Evolutionary conservation across 2,888 invertebrate genomes (phyloP), one percentile per base, ranked within the genome.

Genomic region (Nemoura dubitans): DNA sequence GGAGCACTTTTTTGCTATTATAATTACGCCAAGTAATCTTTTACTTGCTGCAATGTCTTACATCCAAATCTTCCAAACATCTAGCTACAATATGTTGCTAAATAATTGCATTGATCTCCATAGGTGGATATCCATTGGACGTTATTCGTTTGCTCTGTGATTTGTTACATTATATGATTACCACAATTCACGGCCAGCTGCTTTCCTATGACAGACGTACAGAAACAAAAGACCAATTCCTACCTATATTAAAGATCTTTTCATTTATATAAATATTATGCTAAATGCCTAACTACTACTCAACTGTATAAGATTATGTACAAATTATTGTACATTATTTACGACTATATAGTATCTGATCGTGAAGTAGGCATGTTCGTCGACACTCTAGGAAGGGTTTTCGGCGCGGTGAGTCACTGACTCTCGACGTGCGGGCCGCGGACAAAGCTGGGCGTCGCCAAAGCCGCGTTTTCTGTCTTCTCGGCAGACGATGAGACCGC

Each of bases 251-350:
- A 21, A 59, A 59, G 59, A 21, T 59, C 3, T 59, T 59, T 59
- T 21, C n/a, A 59, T 59, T 21, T 59, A 59, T 59, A 59, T 59
- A 59, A 59, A 59, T 59, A 59, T 59, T 59, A 59, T 59, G 59
- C 59, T 59, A 59, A 59, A 59, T 59, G 14, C 59, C 59, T 59
- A 16, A 59, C 59, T 59, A 21, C 59, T 59, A 59, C 14, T 21
- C 21, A 59, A 59, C 59, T 59, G 59, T 59, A 59, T 59, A 59
- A 59, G 59, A 59, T 59, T 59, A 59, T 59, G 59, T 59, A 59
- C 59, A 59, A 59, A 59, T 59, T 59, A 59, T 59, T 59, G 59
- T 59, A 59, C 59, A 59, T 59, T 59, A 59, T 59, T 59, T 59
- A 59, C 59, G 59, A 59, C 59, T 59, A 59, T 59, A 21, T 59